These are phyloP conservation scores for Leptosomus discolor DNA, from an alignment of 2,113 vertebrate species.

Conservation along the genomic window DNA sequence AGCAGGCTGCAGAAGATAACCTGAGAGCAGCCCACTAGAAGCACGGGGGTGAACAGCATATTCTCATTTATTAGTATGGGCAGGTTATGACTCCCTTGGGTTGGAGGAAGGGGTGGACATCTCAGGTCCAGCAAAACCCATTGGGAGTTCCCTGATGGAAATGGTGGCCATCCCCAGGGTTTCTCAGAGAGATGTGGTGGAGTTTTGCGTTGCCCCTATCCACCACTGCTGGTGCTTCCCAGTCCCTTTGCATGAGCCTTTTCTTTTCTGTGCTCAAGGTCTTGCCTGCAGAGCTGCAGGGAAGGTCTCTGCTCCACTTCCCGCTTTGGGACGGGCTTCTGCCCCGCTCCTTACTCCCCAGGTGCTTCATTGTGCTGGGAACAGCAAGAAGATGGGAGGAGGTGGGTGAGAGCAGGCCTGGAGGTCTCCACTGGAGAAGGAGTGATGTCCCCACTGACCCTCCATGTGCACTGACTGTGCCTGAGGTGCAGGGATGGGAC, in stretches of 20 bases:
- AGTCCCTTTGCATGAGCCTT: neutral
- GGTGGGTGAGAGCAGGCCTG: neutral
- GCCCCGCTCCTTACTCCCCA: neutral
- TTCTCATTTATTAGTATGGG: neutral
- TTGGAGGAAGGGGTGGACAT: neutral
- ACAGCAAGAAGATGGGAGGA: fast-evolving
- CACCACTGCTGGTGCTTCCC: neutral
- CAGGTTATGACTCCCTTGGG: neutral
- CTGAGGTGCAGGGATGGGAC: fast-evolving
- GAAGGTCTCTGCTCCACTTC: neutral
- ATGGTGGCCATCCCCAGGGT: neutral
- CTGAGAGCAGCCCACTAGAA: neutral
- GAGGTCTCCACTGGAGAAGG: no score
- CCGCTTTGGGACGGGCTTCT: neutral
- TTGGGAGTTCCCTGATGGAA: neutral
- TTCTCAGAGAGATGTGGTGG: neutral
- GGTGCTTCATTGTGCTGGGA: fast-evolving
- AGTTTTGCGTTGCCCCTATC: neutral
- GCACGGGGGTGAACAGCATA: neutral
- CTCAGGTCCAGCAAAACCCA: neutral
- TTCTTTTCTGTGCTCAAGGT: neutral
- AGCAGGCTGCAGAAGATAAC: neutral
- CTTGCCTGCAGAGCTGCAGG: neutral
- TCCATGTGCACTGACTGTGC: fast-evolving
- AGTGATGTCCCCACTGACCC: neutral